Percentiles rank a stretch among this genome's conserved stretches.
phyloP scores from a whole-genome alignment of 2,113 vertebrate species.

The Ctenodactylus gundi region DNA sequence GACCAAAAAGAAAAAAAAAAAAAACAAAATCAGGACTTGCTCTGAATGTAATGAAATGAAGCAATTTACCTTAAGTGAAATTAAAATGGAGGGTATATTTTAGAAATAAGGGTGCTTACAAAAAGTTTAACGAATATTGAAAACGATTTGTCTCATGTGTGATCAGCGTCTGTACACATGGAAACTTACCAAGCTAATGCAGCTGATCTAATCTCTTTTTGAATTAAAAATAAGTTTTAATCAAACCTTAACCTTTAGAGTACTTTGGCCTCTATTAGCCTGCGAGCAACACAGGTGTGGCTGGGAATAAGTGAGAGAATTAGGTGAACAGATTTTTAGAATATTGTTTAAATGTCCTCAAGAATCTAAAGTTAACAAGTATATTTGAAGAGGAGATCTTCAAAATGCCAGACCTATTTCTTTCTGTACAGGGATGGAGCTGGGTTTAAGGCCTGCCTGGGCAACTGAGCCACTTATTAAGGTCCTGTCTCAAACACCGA shows the following conservation, averaged over 20 bases:
- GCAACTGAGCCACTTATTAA: no score
- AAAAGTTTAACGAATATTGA: constrained; percentile 56
- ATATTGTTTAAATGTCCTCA: constrained; percentile 9
- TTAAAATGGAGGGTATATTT: constrained; percentile 12
- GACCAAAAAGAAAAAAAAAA: constrained; percentile 2
- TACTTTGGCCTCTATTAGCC: constrained; percentile 59
- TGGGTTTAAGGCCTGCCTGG: no score
- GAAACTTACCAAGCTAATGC: constrained; percentile 66
- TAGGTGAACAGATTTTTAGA: neutral
- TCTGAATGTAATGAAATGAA: constrained; percentile 49
- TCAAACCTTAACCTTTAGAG: constrained; percentile 64
- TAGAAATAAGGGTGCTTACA: constrained; percentile 50
- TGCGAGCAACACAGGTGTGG: neutral
- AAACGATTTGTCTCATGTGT: constrained; percentile 56
- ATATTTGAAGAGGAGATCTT: neutral
- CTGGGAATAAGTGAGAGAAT: constrained; percentile 36
- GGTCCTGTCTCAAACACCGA: no score
- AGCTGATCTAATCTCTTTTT: constrained; percentile 71
- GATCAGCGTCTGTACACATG: constrained; percentile 42
- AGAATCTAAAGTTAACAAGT: neutral
- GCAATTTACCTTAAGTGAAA: constrained; percentile 50
- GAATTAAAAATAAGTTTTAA: constrained; percentile 68
- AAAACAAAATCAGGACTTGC: neutral
- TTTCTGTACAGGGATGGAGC: neutral
- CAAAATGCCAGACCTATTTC: neutral